phyloP scores from a whole-genome alignment of 2,113 vertebrate species.

The Tiliqua scincoides region DNA sequence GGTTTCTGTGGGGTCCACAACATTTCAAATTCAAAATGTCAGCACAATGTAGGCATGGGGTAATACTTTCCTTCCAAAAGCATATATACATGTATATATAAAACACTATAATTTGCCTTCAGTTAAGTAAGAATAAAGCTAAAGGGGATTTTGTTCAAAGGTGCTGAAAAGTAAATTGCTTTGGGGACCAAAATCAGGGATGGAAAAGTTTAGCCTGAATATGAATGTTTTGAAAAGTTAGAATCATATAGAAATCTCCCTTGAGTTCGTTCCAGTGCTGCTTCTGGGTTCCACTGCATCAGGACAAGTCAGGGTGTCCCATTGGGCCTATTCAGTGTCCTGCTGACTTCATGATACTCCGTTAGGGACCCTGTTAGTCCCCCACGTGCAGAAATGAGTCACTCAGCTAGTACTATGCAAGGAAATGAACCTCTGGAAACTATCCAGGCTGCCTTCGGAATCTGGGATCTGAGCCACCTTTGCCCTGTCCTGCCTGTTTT shows the following conservation, averaged over 20 bases:
- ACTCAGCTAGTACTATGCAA: constrained; percentile 43
- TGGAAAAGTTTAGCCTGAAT: constrained; percentile 60
- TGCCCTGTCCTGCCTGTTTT: constrained; percentile 73
- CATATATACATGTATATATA: constrained; percentile 4
- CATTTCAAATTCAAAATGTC: constrained; percentile 5
- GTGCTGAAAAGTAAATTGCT: constrained; percentile 34
- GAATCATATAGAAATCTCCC: constrained; percentile 46
- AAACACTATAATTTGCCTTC: constrained; percentile 9
- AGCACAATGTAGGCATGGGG: constrained; percentile 9
- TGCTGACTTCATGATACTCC: constrained; percentile 34
- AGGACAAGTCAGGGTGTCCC: background rate
- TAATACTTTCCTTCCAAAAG: constrained; percentile 18
- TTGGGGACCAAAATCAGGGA: constrained; percentile 43
- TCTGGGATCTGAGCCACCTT: constrained; percentile 73
- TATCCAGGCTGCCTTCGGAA: constrained; percentile 60
- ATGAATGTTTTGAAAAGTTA: constrained; percentile 51
- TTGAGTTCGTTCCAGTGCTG: constrained; percentile 35
- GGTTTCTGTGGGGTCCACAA: constrained; percentile 11
- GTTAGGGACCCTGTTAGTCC: constrained; percentile 38
- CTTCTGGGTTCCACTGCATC: constrained; percentile 20
- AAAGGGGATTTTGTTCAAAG: constrained; percentile 29
- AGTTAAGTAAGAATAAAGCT: constrained; percentile 28
- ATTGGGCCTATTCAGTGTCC: constrained; percentile 37
- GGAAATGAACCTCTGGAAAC: constrained; percentile 40
- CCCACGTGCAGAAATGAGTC: constrained; percentile 34